Conservation (phyloP, 2,113 vertebrate species). For the Phaethon lepturus region DNA sequence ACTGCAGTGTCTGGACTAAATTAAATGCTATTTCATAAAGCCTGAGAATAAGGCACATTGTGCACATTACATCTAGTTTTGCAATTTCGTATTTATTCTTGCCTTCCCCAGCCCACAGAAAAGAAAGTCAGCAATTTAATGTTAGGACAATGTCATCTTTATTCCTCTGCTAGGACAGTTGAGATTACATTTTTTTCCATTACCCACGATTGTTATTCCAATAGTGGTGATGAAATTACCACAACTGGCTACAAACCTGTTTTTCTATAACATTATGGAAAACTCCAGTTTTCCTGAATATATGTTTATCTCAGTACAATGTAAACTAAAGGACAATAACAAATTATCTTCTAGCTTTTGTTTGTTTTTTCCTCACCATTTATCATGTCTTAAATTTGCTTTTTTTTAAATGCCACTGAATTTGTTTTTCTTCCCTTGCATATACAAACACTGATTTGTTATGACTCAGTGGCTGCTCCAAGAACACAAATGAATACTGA, state of each 20-base stretch:
- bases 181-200: neutral
- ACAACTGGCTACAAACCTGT: neutral
- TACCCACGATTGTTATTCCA: neutral
- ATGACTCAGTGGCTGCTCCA: neutral
- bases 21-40: neutral
- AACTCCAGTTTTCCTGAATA: neutral
- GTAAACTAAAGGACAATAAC: neutral
- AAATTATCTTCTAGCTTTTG: neutral
- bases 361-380: neutral
- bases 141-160: neutral
- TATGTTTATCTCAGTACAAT: neutral
- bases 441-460: neutral
- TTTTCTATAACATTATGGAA: neutral
- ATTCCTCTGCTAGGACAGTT: neutral
- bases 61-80: neutral
- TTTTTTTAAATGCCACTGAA: neutral
- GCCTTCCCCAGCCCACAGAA: neutral
- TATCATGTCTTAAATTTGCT: neutral
- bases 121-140: neutral
- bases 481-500: neutral
- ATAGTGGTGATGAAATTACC: neutral
- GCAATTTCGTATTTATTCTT: neutral
- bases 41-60: neutral
- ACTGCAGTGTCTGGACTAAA: neutral
- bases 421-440: conserved; percentile 1